A percentile compares a stretch with the other conserved stretches of the same genome.
Conservation (phyloP, 2,797 vertebrate genomes). For the Enteromius paludinosus region DNA sequence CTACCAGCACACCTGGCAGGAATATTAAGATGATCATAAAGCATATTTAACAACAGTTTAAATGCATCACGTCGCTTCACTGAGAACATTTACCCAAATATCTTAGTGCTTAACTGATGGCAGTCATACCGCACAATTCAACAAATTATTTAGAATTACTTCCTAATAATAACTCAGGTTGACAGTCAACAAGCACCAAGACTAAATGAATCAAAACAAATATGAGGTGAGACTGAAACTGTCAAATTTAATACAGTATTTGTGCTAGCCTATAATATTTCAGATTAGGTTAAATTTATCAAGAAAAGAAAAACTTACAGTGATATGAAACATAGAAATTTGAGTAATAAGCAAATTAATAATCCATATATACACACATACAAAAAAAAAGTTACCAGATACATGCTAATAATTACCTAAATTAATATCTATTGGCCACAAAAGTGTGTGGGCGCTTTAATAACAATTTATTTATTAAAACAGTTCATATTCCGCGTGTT, state of each 20-base stretch:
- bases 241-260: background rate
- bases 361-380: too few species aligned
- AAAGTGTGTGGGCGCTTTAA: background rate
- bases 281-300: background rate
- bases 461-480: background rate
- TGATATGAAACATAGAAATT: too few species aligned
- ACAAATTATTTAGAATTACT: background rate
- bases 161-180: background rate
- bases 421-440: background rate
- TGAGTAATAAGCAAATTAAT: background rate
- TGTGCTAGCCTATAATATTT: background rate
- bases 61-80: conserved; percentile 24
- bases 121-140: background rate
- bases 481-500: background rate
- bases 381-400: background rate
- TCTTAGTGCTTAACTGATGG: background rate
- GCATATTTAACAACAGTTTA: conserved; percentile 16
- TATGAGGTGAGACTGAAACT: background rate
- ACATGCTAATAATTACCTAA: background rate
- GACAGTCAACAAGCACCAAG: background rate
- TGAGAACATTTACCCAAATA: background rate
- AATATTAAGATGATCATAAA: background rate
- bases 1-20: background rate
- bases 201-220: background rate
- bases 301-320: background rate